Evolutionary conservation across 2,113 vertebrate species (phyloP).

Genomic region (Pontoporia blainvillei): DNA sequence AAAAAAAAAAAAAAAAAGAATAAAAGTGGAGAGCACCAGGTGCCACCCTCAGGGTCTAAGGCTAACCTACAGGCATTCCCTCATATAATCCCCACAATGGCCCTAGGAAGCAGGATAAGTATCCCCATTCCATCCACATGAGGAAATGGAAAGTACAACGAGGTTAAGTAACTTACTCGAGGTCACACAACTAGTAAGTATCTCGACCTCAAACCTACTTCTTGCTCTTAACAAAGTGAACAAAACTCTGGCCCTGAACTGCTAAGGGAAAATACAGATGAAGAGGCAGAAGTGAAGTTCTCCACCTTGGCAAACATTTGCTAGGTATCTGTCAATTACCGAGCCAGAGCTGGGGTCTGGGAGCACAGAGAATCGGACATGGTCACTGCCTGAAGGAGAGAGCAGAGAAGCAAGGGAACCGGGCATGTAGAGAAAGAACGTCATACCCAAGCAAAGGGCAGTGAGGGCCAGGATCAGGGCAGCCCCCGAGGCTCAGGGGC

Average conservation of each 20-base stretch:
- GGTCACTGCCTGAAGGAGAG: not conserved
- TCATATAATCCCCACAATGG: fast-evolving
- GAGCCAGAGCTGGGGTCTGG: not conserved
- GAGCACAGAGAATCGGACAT: not conserved
- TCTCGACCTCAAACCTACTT: not conserved
- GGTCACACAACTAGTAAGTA: not conserved
- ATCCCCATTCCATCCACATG: not conserved
- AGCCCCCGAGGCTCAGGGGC: too few relatives aligned
- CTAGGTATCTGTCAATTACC: not conserved
- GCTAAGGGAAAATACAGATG: not conserved
- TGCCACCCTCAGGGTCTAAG: too few relatives aligned
- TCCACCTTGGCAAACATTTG: not conserved
- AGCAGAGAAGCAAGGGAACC: not conserved
- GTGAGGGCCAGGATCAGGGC: not conserved
- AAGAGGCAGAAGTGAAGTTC: not conserved
- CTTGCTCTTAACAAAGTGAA: not conserved
- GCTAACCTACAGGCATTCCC: not conserved
- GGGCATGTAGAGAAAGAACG: fast-evolving
- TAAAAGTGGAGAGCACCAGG: not conserved
- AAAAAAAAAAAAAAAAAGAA: not conserved
- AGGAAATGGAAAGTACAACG: not conserved
- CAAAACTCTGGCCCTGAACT: not conserved
- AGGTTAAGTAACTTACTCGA: not conserved
- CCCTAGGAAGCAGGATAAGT: not conserved
- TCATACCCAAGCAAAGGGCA: not conserved